These are phyloP conservation scores for Falco concolor DNA, from an alignment of 2,797 vertebrate species.

Conservation along the genomic window DNA sequence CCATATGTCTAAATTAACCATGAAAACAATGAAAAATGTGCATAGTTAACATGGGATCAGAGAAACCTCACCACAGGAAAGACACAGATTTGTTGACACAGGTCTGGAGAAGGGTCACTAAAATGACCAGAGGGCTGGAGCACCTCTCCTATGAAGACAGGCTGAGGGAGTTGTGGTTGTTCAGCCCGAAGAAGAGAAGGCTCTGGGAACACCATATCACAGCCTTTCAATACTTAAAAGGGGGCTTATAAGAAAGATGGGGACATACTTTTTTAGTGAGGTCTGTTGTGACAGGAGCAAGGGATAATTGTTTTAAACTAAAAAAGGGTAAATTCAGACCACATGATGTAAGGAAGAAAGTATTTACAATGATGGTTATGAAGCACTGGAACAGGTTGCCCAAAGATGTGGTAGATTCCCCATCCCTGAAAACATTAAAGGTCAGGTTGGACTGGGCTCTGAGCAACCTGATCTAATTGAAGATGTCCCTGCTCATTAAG, in stretches of 20 bases:
- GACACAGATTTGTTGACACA: neutral
- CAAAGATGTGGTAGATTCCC: neutral
- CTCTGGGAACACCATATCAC: rapidly evolving
- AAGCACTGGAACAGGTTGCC: neutral
- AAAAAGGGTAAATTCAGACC: neutral
- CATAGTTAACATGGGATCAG: neutral
- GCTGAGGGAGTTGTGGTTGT: too few species aligned
- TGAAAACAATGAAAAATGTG: neutral
- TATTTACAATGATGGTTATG: rapidly evolving
- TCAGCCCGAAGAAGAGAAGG: neutral
- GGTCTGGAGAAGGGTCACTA: neutral
- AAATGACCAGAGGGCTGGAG: neutral
- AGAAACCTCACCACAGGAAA: neutral
- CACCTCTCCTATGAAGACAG: neutral
- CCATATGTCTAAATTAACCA: neutral
- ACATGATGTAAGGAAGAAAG: neutral
- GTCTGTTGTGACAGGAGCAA: rapidly evolving
- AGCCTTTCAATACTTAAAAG: neutral
- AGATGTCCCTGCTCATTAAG: neutral
- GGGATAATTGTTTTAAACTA: neutral
- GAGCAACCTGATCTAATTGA: neutral
- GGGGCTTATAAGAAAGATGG: neutral
- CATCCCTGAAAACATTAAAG: neutral
- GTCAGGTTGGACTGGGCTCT: neutral
- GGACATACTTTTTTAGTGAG: neutral